Percentiles rank a stretch among this genome's conserved stretches.
Conservation (phyloP, 2,888 invertebrate genomes). For the Bedellia somnulentella region DNA sequence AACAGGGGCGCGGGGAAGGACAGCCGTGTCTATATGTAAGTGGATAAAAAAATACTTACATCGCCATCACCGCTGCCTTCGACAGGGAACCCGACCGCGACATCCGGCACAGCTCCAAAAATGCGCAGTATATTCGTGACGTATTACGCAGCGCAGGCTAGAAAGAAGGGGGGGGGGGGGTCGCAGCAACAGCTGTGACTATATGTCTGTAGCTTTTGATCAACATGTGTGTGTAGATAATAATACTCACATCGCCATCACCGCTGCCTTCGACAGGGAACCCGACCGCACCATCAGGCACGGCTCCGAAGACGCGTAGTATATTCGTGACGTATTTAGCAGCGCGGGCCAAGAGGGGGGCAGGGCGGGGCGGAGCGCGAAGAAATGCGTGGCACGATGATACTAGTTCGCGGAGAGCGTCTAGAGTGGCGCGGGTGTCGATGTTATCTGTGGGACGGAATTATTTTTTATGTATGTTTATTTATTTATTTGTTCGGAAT, state of each 20-base stretch:
- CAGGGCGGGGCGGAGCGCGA: conserved; percentile 58
- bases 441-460: conserved; percentile 76
- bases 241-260: conserved; percentile 39
- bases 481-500: too few species aligned
- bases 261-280: conserved; percentile 64
- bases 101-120: conserved; percentile 74
- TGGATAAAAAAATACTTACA: conserved; percentile 36
- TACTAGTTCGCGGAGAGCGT: conserved; percentile 84
- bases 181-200: too few species aligned
- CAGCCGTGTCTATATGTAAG: too few species aligned
- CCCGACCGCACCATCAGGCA: conserved; percentile 69
- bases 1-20: too few species aligned
- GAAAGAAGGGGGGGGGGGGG: too few species aligned
- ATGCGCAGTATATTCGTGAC: conserved; percentile 78
- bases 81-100: conserved; percentile 75
- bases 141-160: too few species aligned
- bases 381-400: conserved; percentile 84
- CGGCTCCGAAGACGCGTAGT: conserved; percentile 76
- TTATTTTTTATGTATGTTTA: too few species aligned
- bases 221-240: too few species aligned
- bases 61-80: conserved; percentile 33
- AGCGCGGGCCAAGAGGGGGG: conserved; percentile 72
- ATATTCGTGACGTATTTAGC: conserved; percentile 85
- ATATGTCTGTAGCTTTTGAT: too few species aligned
- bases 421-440: conserved; percentile 87